Evolutionary conservation across 2,888 invertebrate species (phyloP), one percentile per base, ranked within the genome.

Genomic region (Drosophila pegasa): DNA sequence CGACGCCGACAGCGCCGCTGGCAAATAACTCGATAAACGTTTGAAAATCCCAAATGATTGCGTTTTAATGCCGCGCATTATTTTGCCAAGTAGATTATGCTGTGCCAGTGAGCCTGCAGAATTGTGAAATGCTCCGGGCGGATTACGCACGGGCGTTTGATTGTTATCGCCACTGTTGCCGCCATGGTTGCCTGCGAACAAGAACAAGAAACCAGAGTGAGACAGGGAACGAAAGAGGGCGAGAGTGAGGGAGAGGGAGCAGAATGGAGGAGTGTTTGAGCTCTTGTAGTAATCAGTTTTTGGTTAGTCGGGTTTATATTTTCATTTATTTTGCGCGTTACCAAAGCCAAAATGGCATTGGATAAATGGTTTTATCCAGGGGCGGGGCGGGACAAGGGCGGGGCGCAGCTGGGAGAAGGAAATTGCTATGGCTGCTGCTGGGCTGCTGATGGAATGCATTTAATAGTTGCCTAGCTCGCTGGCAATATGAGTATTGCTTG

Each of bases 101-200:
- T 88, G 88, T 72, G 89, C 88, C 88, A 90, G 84, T 84, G 91
- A 87, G 83, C 90, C 90, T 72, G 91, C 92, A 78, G 90, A 88
- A 89, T 92, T 92, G 89, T 92, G 92, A 87, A 91, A 92, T 80
- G 92, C 92, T 87, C 92, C 92, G 38, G 92, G 92, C 74, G 92
- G 92, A 91, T 92, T 92, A 84, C 92, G 92, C 82, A 92, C 89
- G 73, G 91, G 91, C 79, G 92, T 90, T 84, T 92, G 92, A 88
- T 90, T 91, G 87, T 90, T 91, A 88, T 92, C 91, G 85, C 89
- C 91, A 90, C 76, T 68, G 85, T 78, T 79, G 69, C 75, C 85
- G 73, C 68, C 71, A 71, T 81, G 73, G 75, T 82, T 88, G 86
- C 87, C 88, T 89, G 78, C 25, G 64, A 76, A 58, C 59, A 54